A percentile compares a stretch with the other conserved stretches of the same genome.
These are phyloP conservation scores for Leptinotarsa lineolata DNA, from an alignment of 1,140 invertebrate genomes.

Conservation along the genomic window DNA sequence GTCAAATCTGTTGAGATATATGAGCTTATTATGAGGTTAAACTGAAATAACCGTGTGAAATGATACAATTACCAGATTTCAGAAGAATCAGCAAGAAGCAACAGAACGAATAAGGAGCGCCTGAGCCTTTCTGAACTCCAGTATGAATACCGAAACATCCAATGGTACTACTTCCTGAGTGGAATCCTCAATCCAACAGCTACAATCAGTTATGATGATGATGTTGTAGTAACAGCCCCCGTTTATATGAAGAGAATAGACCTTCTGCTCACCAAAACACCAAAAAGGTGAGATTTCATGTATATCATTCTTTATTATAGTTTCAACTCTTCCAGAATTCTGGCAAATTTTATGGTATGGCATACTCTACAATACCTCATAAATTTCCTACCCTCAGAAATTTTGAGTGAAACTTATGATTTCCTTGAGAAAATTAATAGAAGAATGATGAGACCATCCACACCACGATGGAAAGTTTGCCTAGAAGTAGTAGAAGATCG, in stretches of 20 bases:
- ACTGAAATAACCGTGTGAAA: too few relatives aligned
- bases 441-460: constrained; percentile 23
- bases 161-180: constrained; percentile 82
- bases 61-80: constrained; percentile 33
- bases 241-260: constrained; percentile 43
- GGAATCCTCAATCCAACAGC: constrained; percentile 66
- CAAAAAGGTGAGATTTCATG: constrained; percentile 37
- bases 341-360: constrained; percentile 50
- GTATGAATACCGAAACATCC: constrained; percentile 64
- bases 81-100: constrained; percentile 30
- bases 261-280: constrained; percentile 32
- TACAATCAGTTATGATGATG: constrained; percentile 69
- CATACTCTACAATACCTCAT: constrained; percentile 43
- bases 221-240: constrained; percentile 67
- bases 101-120: constrained; percentile 75
- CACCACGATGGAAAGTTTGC: constrained; percentile 41
- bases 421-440: constrained; percentile 38
- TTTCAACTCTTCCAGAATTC: constrained; percentile 35
- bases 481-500: constrained; percentile 35
- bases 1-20: too few relatives aligned
- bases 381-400: constrained; percentile 41
- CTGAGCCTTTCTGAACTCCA: constrained; percentile 78
- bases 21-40: too few relatives aligned
- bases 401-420: constrained; percentile 39
- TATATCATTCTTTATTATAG: not conserved